Evolutionary conservation across 2,888 invertebrate species (phyloP).

Genomic region (Pardosa pseudoannulata): DNA sequence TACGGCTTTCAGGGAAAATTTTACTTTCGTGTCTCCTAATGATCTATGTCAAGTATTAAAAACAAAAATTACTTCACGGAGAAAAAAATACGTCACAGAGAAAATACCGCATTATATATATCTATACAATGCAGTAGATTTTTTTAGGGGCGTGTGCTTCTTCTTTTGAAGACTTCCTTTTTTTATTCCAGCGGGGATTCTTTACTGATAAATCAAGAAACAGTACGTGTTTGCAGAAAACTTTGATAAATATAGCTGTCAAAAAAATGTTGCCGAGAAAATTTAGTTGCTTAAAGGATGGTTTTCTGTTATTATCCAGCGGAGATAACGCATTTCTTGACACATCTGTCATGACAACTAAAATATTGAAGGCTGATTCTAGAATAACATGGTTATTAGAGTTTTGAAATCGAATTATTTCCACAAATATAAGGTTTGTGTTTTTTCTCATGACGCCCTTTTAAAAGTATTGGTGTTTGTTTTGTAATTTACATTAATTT

Average conservation of each 20-base stretch:
- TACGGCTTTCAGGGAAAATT: too few relatives aligned
- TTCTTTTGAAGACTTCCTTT: neutral
- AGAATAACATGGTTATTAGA: neutral
- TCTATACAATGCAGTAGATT: too few relatives aligned
- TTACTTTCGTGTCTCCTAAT: too few relatives aligned
- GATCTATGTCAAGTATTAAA: too few relatives aligned
- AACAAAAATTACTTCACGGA: too few relatives aligned
- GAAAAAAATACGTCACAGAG: too few relatives aligned
- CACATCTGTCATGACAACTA: slow-evolving; percentile 6
- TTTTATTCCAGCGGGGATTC: neutral
- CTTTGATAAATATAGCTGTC: slow-evolving; percentile 9
- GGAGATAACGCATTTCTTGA: neutral
- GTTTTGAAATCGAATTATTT: neutral
- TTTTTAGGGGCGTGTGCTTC: too few relatives aligned
- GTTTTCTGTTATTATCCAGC: neutral
- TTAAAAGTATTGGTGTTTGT: too few relatives aligned
- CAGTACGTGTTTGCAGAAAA: neutral
- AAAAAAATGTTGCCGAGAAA: neutral
- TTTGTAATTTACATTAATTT: too few relatives aligned
- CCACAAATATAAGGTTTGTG: neutral
- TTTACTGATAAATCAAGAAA: slow-evolving; percentile 1
- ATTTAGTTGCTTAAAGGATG: slow-evolving; percentile 2
- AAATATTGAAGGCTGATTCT: neutral
- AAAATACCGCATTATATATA: too few relatives aligned
- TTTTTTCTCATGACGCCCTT: too few relatives aligned